phyloP scores from a whole-genome alignment of 2,797 vertebrate genomes.

The Enteromius radiatus region DNA sequence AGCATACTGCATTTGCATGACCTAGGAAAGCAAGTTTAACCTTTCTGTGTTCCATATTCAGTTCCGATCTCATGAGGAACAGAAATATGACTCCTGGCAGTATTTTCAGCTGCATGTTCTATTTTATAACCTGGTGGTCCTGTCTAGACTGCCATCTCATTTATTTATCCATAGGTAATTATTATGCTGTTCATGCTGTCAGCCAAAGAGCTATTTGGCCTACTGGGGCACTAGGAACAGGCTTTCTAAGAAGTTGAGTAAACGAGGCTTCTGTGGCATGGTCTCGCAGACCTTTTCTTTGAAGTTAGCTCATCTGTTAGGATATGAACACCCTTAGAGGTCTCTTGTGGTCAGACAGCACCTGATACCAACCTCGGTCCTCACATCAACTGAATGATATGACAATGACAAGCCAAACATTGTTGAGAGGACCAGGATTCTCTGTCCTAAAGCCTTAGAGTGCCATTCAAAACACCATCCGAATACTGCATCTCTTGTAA shows the following conservation, averaged over 20 bases:
- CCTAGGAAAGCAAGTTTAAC: slow-evolving; percentile 1
- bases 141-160: neutral
- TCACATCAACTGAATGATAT: slow-evolving; percentile 25
- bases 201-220: neutral
- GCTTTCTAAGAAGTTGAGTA: slow-evolving; percentile 44
- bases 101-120: slow-evolving; percentile 28
- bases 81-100: slow-evolving; percentile 23
- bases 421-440: slow-evolving; percentile 34
- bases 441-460: slow-evolving; percentile 19
- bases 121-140: slow-evolving; percentile 14
- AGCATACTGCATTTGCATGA: neutral
- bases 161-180: slow-evolving; percentile 1
- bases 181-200: slow-evolving; percentile 21
- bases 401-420: slow-evolving; percentile 37
- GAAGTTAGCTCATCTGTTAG: slow-evolving; percentile 13
- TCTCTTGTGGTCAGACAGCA: slow-evolving; percentile 24
- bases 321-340: slow-evolving; percentile 5
- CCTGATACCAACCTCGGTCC: slow-evolving; percentile 32
- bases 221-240: neutral
- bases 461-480: slow-evolving; percentile 29
- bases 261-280: slow-evolving; percentile 20
- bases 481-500: neutral
- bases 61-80: neutral
- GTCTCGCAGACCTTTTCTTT: slow-evolving; percentile 1
- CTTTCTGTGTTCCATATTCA: slow-evolving; percentile 1